Conservation (phyloP, 35 echinoderm and acorn worm genomes). For the Hemicentrotus pulcherrimus region DNA sequence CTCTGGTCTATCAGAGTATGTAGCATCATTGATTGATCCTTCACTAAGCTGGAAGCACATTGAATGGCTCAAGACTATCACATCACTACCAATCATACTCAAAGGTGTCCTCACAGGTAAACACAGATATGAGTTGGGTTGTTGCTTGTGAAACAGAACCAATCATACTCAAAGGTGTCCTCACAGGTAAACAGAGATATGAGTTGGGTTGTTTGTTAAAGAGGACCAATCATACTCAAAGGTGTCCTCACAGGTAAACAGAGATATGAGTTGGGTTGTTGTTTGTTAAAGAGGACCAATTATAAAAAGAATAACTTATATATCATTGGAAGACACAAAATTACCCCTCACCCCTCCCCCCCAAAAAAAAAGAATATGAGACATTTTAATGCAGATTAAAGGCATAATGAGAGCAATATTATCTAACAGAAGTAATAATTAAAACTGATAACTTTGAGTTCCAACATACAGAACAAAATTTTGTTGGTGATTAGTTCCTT, state of each 20-base stretch:
- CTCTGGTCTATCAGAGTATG: conserved; percentile 75
- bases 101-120: conserved; percentile 92
- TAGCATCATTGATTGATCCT: conserved; percentile 66
- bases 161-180: conserved; percentile 82
- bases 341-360: too few relatives aligned
- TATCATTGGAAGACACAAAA: too few relatives aligned
- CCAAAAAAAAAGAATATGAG: too few relatives aligned
- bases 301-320: too few relatives aligned
- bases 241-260: conserved; percentile 84
- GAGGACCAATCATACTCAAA: conserved; percentile 83
- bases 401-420: too few relatives aligned
- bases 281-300: too few relatives aligned
- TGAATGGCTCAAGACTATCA: conserved; percentile 79
- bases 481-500: too few relatives aligned
- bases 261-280: neutral
- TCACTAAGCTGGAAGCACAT: conserved; percentile 76
- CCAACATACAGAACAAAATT: too few relatives aligned
- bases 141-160: too few relatives aligned
- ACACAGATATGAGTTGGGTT: neutral
- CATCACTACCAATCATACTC: conserved; percentile 76
- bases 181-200: conserved; percentile 67
- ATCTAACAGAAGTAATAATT: too few relatives aligned
- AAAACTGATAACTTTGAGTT: too few relatives aligned
- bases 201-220: neutral
- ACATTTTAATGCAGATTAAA: too few relatives aligned